Evolutionary conservation across 1,140 invertebrate genomes (phyloP).

Genomic region (Aleiodes sp.): DNA sequence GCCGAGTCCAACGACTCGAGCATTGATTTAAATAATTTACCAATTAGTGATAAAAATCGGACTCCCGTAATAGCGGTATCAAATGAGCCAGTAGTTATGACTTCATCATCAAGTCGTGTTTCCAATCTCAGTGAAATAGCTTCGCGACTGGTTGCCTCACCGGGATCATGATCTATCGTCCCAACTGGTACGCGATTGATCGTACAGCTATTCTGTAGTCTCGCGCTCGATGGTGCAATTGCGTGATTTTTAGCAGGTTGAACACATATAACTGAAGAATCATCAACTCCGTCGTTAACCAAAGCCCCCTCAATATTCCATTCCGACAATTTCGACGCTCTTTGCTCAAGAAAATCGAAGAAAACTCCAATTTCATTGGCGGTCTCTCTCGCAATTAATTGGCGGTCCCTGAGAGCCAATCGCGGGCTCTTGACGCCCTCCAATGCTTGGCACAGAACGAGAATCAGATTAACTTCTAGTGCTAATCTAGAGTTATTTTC

Average conservation of each 20-base stretch:
- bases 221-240: constrained; percentile 45
- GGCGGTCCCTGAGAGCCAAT: constrained; percentile 57
- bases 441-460: constrained; percentile 59
- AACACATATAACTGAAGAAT: constrained; percentile 45
- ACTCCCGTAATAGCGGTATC: constrained; percentile 42
- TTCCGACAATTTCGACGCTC: constrained; percentile 35
- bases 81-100: constrained; percentile 58
- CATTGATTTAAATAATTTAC: constrained; percentile 59
- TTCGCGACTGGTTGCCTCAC: constrained; percentile 17
- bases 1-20: constrained; percentile 60
- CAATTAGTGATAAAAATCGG: constrained; percentile 56
- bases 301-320: constrained; percentile 46
- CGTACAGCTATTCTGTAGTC: constrained; percentile 48
- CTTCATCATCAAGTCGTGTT: constrained; percentile 36
- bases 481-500: constrained; percentile 61
- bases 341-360: constrained; percentile 62
- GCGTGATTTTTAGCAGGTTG: constrained; percentile 26
- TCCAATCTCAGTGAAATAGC: constrained; percentile 13
- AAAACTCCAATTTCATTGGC: constrained; percentile 61
- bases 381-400: constrained; percentile 62
- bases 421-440: constrained; percentile 61
- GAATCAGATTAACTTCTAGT: constrained; percentile 59
- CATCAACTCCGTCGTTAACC: constrained; percentile 42
- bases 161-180: constrained; percentile 30
- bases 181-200: constrained; percentile 43